A percentile compares a stretch with the other conserved stretches of the same genome.
Evolutionary conservation across 2,797 vertebrate species (phyloP).

Genomic region (Mareca penelope): DNA sequence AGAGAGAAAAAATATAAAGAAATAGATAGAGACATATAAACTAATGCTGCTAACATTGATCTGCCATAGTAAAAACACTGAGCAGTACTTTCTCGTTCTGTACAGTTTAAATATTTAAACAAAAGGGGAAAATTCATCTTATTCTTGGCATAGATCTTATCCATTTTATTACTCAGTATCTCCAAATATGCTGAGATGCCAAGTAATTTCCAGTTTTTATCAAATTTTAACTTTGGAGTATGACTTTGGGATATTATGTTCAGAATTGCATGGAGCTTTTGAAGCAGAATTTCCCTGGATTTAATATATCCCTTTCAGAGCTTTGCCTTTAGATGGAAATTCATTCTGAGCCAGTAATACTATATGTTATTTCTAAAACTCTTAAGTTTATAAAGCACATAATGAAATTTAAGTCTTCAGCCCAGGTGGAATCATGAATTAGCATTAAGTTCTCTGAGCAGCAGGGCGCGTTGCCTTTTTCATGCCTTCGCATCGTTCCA

Average conservation of each 20-base stretch:
- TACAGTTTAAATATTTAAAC: conserved; percentile 31
- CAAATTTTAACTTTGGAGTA: conserved; percentile 53
- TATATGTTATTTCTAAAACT: conserved; percentile 73
- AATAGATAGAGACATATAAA: background rate
- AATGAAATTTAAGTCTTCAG: conserved; percentile 75
- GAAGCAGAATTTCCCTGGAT: conserved; percentile 55
- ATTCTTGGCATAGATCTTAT: conserved; percentile 20
- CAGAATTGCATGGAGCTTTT: conserved; percentile 24
- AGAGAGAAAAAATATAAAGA: background rate
- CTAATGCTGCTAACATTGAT: background rate
- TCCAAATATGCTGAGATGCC: conserved; percentile 36
- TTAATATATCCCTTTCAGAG: conserved; percentile 53
- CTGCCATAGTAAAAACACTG: background rate
- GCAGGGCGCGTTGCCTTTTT: background rate
- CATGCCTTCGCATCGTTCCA: conserved; percentile 45
- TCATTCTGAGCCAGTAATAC: conserved; percentile 67
- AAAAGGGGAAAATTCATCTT: conserved; percentile 16
- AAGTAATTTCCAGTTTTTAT: conserved; percentile 68
- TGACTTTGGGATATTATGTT: conserved; percentile 58
- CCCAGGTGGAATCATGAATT: conserved; percentile 71
- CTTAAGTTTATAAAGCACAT: conserved; percentile 72
- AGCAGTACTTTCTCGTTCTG: background rate
- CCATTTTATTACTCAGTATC: conserved; percentile 38
- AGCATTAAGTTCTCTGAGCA: conserved; percentile 56
- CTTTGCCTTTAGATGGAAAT: conserved; percentile 67